Conservation (phyloP, 2,888 invertebrate species). For the Hofmannophila pseudospretella region DNA sequence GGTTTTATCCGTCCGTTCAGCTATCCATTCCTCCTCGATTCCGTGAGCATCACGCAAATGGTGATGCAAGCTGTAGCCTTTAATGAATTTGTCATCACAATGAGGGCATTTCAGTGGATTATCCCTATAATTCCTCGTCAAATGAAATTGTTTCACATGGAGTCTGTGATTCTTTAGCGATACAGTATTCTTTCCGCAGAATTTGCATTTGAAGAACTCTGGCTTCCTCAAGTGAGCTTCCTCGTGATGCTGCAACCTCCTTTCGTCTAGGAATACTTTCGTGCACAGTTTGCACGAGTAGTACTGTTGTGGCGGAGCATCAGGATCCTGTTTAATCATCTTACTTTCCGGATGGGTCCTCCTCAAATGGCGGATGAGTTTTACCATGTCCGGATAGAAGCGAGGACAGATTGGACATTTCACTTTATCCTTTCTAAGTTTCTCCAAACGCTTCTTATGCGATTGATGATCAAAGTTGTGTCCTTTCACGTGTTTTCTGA, state of each 20-base stretch:
- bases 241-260: conserved; percentile 53
- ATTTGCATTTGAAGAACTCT: conserved; percentile 65
- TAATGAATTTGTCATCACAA: conserved; percentile 57
- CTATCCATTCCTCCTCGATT: conserved; percentile 65
- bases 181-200: conserved; percentile 63
- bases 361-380: conserved; percentile 63
- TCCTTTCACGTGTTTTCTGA: conserved; percentile 67
- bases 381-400: conserved; percentile 58
- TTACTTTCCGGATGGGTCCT: conserved; percentile 69
- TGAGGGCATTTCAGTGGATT: conserved; percentile 59
- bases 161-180: conserved; percentile 58
- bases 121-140: conserved; percentile 57
- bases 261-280: conserved; percentile 58
- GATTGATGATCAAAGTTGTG: conserved; percentile 70
- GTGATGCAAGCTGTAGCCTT: conserved; percentile 62
- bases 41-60: conserved; percentile 60
- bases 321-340: conserved; percentile 72
- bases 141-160: conserved; percentile 57
- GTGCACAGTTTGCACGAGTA: conserved; percentile 67
- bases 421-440: conserved; percentile 57
- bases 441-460: conserved; percentile 59
- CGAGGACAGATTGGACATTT: conserved; percentile 67
- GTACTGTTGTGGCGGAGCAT: conserved; percentile 55
- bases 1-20: conserved; percentile 43
- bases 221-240: conserved; percentile 62